phyloP scores from a whole-genome alignment of 2,797 vertebrate species.

The Hippopotamyrus pictus region DNA sequence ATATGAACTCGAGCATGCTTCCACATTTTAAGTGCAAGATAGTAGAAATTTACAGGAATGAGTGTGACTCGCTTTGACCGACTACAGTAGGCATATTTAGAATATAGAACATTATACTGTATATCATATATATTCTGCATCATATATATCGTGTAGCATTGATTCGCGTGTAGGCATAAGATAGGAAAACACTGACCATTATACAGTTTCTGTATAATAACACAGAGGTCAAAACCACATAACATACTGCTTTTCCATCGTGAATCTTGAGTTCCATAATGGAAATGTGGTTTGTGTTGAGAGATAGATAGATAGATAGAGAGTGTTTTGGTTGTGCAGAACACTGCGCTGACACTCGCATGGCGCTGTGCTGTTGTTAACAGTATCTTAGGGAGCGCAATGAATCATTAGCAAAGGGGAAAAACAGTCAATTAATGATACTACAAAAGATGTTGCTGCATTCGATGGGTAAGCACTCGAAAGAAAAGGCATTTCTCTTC shows the following conservation, averaged over 20 bases:
- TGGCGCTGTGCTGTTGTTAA: background rate
- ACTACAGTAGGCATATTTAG: background rate
- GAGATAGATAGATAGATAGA: background rate
- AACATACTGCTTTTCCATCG: background rate
- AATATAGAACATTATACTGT: background rate
- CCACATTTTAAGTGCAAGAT: background rate
- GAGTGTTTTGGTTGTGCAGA: background rate
- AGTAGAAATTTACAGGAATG: background rate
- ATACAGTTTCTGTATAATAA: background rate
- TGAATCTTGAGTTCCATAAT: background rate
- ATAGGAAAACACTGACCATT: background rate
- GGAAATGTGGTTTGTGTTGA: background rate
- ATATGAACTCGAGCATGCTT: background rate
- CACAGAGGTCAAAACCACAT: background rate
- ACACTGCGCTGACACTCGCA: background rate
- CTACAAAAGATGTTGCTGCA: background rate
- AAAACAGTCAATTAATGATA: background rate
- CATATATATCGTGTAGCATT: too few relatives aligned
- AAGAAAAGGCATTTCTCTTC: background rate
- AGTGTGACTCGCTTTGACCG: background rate
- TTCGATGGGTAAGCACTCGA: background rate
- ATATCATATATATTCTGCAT: background rate
- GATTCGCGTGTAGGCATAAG: background rate
- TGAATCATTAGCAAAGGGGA: background rate
- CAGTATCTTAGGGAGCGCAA: background rate